Percentiles rank a stretch among this genome's conserved stretches.
Evolutionary conservation across 2,888 invertebrate genomes (phyloP).

Genomic region (Drosophila mulleri): DNA sequence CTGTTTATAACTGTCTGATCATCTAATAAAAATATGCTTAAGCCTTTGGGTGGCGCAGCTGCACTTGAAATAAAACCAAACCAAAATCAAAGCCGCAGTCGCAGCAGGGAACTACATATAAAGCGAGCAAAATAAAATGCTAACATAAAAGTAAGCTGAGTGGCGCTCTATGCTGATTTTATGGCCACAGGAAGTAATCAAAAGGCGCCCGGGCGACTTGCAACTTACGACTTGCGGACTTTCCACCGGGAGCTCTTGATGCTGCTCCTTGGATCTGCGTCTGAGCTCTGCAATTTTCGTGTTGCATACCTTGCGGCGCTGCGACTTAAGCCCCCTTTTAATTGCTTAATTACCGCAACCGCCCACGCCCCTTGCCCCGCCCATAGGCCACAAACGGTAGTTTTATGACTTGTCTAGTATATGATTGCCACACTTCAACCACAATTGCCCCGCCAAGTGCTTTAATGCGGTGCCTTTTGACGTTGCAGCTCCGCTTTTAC

Average conservation of each 20-base stretch:
- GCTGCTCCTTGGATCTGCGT: neutral
- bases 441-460: conserved; percentile 44
- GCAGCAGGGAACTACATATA: conserved; percentile 21
- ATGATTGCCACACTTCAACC: conserved; percentile 24
- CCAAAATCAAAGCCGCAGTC: conserved; percentile 14
- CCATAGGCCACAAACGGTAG: neutral
- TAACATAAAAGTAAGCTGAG: conserved; percentile 50
- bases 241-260: neutral
- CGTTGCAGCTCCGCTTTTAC: neutral
- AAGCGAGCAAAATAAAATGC: neutral
- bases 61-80: conserved; percentile 2
- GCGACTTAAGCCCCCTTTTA: conserved; percentile 45
- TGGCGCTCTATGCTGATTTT: conserved; percentile 57
- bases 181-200: conserved; percentile 35
- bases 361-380: neutral
- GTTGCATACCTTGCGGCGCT: conserved; percentile 60
- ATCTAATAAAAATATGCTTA: neutral
- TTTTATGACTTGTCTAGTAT: conserved; percentile 37
- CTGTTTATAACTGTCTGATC: neutral
- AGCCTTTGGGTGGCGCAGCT: neutral
- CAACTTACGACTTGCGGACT: neutral
- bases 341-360: conserved; percentile 69
- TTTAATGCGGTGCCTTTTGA: conserved; percentile 30
- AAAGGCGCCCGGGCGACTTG: conserved; percentile 21
- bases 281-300: conserved; percentile 34